phyloP scores from a whole-genome alignment of 2,888 invertebrate genomes.

The Tinea semifulvella region DNA sequence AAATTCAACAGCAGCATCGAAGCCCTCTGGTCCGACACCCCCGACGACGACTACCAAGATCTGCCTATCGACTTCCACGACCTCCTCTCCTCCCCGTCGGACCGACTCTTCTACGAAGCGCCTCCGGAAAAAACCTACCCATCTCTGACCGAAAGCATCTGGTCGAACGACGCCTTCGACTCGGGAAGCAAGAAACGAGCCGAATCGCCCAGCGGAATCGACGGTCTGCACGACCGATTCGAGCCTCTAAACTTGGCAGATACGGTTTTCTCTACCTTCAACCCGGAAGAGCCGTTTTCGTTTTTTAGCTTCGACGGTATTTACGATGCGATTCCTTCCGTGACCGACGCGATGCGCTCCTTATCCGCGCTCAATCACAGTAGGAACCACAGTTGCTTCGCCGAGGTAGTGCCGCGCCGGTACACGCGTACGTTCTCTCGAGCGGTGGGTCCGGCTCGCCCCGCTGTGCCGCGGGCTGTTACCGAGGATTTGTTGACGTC shows the following conservation, averaged over 20 bases:
- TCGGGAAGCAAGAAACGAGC: constrained; percentile 20
- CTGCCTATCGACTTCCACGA: constrained; percentile 70
- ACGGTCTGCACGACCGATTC: constrained; percentile 35
- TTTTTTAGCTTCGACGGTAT: constrained; percentile 21
- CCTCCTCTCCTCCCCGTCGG: constrained; percentile 66
- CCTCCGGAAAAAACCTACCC: constrained; percentile 41
- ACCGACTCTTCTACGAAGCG: constrained; percentile 53
- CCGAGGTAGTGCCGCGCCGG: constrained; percentile 69
- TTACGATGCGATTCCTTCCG: constrained; percentile 44
- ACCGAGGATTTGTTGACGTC: constrained; percentile 79
- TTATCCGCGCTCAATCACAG: constrained; percentile 69
- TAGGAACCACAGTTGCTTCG: constrained; percentile 69
- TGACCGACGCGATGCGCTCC: constrained; percentile 47
- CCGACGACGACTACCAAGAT: constrained; percentile 66
- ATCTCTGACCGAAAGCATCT: constrained; percentile 44
- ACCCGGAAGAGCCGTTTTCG: constrained; percentile 22
- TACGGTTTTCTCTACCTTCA: constrained; percentile 19
- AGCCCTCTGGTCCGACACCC: constrained; percentile 70
- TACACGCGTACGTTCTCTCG: constrained; percentile 54
- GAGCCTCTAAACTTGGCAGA: constrained; percentile 32
- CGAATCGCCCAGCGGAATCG: constrained; percentile 26
- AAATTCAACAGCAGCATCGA: constrained; percentile 75
- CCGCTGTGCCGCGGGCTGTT: constrained; percentile 67
- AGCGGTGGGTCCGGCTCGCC: constrained; percentile 29
- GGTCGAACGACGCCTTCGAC: constrained; percentile 31